phyloP scores from a whole-genome alignment of 2,113 vertebrate genomes.

The Nansenia antarctica region DNA sequence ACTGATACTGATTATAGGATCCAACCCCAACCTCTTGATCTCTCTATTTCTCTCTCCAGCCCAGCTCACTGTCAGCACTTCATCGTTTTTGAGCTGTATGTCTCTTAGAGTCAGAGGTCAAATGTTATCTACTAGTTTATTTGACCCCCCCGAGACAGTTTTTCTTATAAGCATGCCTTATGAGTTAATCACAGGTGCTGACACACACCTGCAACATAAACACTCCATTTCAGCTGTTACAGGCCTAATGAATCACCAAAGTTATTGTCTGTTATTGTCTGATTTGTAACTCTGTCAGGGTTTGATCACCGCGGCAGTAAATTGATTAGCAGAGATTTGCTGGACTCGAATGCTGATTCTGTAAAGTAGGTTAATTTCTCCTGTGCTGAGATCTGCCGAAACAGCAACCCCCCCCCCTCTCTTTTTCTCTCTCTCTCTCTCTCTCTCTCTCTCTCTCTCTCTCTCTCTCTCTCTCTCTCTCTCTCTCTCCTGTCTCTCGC shows the following conservation, averaged over 20 bases:
- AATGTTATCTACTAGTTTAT: conserved; percentile 15
- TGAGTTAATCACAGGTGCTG: conserved; percentile 45
- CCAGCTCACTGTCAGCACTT: not conserved
- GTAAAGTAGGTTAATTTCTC: conserved; percentile 33
- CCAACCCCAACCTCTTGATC: not conserved
- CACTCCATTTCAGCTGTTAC: conserved; percentile 47
- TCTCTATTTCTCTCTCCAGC: not conserved
- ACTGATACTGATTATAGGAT: too few relatives aligned
- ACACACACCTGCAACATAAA: conserved; percentile 51
- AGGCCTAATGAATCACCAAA: conserved; percentile 58
- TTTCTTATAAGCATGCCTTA: conserved; percentile 34
- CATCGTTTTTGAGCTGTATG: not conserved
- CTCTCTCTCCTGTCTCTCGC: too few relatives aligned
- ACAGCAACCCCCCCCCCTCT: conserved; percentile 6
- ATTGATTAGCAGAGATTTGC: conserved; percentile 66
- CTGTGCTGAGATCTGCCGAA: not conserved
- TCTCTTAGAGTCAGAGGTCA: conserved; percentile 11
- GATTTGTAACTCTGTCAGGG: conserved; percentile 54
- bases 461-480: conserved; percentile 15
- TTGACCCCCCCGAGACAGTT: not conserved
- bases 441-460: not conserved
- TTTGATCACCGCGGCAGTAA: conserved; percentile 58
- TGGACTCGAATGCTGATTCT: conserved; percentile 57
- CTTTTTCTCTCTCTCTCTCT: conserved; percentile 12
- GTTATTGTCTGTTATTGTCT: conserved; percentile 45